phyloP scores from a whole-genome alignment of 1,140 invertebrate species.

The Aphelenchoides avenae region DNA sequence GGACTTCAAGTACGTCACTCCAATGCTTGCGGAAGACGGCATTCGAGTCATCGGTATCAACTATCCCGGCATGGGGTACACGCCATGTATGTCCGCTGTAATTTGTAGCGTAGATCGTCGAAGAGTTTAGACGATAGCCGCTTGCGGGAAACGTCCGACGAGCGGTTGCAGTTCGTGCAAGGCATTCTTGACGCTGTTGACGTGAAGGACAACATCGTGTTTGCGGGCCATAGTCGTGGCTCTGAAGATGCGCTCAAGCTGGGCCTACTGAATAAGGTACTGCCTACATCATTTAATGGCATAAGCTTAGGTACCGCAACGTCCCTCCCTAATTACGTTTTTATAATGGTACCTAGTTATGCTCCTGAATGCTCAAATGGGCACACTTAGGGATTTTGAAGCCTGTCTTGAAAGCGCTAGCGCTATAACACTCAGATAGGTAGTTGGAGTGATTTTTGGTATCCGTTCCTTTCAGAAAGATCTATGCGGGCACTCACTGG shows the following conservation, averaged over 20 bases:
- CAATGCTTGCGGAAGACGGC: conserved; percentile 21
- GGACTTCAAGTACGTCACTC: conserved; percentile 49
- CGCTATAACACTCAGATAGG: too few relatives aligned
- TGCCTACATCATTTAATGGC: too few relatives aligned
- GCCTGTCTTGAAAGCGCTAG: too few relatives aligned
- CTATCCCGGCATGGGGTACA: conserved; percentile 48
- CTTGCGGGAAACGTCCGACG: conserved; percentile 33
- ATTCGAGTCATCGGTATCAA: conserved; percentile 43
- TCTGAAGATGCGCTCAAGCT: conserved; percentile 43
- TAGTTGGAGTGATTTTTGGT: too few relatives aligned
- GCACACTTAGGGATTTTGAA: too few relatives aligned
- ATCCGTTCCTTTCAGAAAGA: too few relatives aligned
- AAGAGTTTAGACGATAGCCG: conserved; percentile 35
- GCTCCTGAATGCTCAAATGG: conserved; percentile 2
- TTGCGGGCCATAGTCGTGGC: conserved; percentile 42
- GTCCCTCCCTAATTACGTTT: neutral
- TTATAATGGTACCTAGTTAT: neutral
- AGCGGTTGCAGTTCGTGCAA: conserved; percentile 39
- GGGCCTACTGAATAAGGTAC: conserved; percentile 31
- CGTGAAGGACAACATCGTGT: conserved; percentile 35
- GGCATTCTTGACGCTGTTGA: conserved; percentile 34
- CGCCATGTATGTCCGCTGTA: conserved; percentile 31
- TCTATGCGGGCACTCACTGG: too few relatives aligned
- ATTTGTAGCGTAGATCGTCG: too few relatives aligned
- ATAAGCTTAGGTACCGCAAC: too few relatives aligned